Evolutionary conservation across 2,888 invertebrate genomes (phyloP).

Genomic region (Sinotaia quadrata): DNA sequence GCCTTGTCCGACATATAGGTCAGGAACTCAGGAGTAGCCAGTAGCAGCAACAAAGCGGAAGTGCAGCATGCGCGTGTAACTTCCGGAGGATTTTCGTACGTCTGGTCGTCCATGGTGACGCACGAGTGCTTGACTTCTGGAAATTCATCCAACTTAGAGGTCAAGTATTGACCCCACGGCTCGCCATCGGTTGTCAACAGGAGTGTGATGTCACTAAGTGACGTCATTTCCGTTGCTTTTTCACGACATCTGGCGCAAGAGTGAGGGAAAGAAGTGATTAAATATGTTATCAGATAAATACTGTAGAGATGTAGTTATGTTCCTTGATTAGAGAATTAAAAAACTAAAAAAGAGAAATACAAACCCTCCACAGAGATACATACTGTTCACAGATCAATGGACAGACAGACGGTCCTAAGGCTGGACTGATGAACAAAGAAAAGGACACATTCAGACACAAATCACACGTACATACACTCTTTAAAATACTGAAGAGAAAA

Average conservation of each 20-base stretch:
- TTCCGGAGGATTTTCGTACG: conserved; percentile 37
- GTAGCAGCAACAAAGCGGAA: conserved; percentile 33
- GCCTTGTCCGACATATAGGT: conserved; percentile 27
- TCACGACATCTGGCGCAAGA: conserved; percentile 9
- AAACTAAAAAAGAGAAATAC: background rate
- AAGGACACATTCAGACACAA: too few species aligned
- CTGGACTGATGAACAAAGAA: too few species aligned
- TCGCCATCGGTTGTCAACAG: conserved; percentile 24
- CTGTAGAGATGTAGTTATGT: background rate
- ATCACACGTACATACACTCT: too few species aligned
- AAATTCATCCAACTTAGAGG: conserved; percentile 1
- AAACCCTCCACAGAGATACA: background rate
- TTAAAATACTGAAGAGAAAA: too few species aligned
- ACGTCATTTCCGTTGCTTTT: conserved; percentile 11
- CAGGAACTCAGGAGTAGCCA: conserved; percentile 27
- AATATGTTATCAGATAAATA: background rate
- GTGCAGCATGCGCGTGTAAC: conserved; percentile 26
- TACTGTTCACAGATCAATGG: too few species aligned
- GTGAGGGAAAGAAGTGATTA: background rate
- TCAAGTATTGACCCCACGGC: conserved; percentile 26
- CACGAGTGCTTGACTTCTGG: conserved; percentile 1
- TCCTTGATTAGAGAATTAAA: background rate
- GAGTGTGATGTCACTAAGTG: conserved; percentile 23
- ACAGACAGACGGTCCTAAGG: too few species aligned
- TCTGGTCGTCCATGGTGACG: conserved; percentile 22